phyloP scores from a whole-genome alignment of 2,888 invertebrate species.

The Stomorhina lunata region DNA sequence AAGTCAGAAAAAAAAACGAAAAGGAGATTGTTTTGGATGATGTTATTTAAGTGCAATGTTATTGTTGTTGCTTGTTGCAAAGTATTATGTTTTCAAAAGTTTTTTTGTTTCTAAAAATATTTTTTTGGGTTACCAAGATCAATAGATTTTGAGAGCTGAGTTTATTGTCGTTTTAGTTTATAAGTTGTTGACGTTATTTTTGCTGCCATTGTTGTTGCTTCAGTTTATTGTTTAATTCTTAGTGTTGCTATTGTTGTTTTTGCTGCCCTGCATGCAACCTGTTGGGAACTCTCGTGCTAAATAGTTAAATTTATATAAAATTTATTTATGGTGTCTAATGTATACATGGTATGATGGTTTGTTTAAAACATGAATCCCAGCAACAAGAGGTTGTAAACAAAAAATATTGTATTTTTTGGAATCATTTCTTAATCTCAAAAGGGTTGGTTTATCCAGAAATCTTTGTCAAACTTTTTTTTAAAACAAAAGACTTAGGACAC shows the following conservation, averaged over 20 bases:
- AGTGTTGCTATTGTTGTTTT: slow-evolving; percentile 39
- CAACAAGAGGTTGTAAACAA: too few species aligned
- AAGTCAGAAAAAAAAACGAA: not conserved
- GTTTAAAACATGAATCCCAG: slow-evolving; percentile 9
- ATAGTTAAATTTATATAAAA: slow-evolving; percentile 65
- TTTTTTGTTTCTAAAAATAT: not conserved
- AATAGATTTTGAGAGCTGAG: slow-evolving; percentile 55
- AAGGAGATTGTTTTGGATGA: slow-evolving; percentile 45
- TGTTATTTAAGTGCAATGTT: slow-evolving; percentile 25
- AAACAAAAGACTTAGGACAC: too few species aligned
- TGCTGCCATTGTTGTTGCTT: slow-evolving; percentile 23
- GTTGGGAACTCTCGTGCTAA: slow-evolving; percentile 68
- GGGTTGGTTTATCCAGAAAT: too few species aligned
- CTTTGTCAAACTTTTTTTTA: too few species aligned
- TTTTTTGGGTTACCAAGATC: slow-evolving; percentile 66
- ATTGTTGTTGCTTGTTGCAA: slow-evolving; percentile 8
- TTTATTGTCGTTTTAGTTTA: slow-evolving; percentile 38
- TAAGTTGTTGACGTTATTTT: slow-evolving; percentile 48
- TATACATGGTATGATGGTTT: slow-evolving; percentile 3
- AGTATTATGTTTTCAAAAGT: not conserved
- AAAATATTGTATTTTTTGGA: too few species aligned
- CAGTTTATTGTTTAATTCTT: slow-evolving; percentile 50
- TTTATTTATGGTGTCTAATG: slow-evolving; percentile 56
- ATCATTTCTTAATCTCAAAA: too few species aligned
- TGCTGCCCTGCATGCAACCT: slow-evolving; percentile 66